A percentile compares a stretch with the other conserved stretches of the same genome.
Conservation (phyloP, 2,797 vertebrate genomes). For the Eospalax fontanierii region DNA sequence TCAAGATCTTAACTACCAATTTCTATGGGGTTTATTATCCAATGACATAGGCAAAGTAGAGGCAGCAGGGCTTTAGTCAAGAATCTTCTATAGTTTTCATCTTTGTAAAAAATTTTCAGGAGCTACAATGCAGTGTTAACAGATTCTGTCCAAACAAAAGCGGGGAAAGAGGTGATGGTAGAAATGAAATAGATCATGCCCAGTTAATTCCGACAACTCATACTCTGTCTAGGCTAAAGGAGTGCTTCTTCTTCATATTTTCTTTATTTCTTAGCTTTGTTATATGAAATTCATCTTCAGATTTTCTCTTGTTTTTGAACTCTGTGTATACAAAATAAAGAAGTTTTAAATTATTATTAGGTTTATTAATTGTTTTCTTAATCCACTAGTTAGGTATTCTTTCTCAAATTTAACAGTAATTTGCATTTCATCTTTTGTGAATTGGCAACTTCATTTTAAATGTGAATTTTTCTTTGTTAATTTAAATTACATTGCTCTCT, state of each 20-base stretch:
- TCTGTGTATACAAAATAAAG: too few relatives aligned
- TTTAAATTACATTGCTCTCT: too few relatives aligned
- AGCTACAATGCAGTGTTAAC: neutral
- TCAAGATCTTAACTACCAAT: neutral
- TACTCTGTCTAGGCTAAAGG: neutral
- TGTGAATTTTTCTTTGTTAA: too few relatives aligned
- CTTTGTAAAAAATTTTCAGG: neutral
- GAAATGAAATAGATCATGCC: neutral
- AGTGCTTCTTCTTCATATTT: neutral
- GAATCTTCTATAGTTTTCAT: neutral
- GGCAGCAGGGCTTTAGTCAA: neutral
- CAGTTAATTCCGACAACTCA: conserved; percentile 10
- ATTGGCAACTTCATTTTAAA: neutral
- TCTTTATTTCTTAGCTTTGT: neutral
- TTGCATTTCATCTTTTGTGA: conserved; percentile 1
- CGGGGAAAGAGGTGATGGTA: too few relatives aligned
- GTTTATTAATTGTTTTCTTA: neutral
- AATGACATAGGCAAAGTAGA: neutral
- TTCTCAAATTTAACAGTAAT: neutral
- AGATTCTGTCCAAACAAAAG: neutral
- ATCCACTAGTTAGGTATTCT: neutral
- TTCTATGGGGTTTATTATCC: neutral
- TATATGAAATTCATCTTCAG: neutral
- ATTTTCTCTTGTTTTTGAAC: neutral
- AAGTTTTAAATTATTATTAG: neutral